Evolutionary conservation across 2,888 invertebrate genomes (phyloP).

Genomic region (Tolmerus cingulatus): DNA sequence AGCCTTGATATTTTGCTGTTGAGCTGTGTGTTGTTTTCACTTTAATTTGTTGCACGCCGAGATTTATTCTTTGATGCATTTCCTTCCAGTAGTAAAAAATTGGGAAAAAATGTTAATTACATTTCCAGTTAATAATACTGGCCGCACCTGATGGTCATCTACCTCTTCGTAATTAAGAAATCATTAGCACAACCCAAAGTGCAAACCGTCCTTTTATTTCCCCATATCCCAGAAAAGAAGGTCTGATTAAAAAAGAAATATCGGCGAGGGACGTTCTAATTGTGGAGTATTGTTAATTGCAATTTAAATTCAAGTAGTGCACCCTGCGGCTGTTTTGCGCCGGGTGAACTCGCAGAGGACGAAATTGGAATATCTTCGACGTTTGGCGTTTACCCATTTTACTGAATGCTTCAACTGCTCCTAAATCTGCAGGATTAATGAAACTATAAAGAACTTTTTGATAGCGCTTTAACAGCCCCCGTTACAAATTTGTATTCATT

Average conservation of each 20-base stretch:
- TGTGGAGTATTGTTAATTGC: neutral
- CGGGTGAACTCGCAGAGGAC: neutral
- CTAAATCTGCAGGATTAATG: conserved; percentile 24
- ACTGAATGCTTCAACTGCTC: neutral
- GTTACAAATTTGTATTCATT: conserved; percentile 3
- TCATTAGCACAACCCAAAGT: neutral
- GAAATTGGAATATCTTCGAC: neutral
- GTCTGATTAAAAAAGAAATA: neutral
- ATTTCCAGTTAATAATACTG: neutral
- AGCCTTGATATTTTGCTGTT: neutral
- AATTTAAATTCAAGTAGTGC: neutral
- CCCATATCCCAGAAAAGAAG: neutral
- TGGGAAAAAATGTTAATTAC: neutral
- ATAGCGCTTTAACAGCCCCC: neutral
- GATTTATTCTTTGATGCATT: neutral
- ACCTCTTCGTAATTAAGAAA: neutral
- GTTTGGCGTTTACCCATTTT: neutral
- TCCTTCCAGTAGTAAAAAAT: neutral
- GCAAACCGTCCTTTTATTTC: neutral
- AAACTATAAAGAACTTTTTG: conserved; percentile 9
- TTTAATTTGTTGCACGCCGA: neutral
- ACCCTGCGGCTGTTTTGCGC: neutral
- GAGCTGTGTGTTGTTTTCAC: neutral
- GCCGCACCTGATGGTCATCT: neutral
- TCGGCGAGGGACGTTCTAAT: neutral